Evolutionary conservation across 2,113 vertebrate species (phyloP).

Genomic region (Prochilodus magdalenae): DNA sequence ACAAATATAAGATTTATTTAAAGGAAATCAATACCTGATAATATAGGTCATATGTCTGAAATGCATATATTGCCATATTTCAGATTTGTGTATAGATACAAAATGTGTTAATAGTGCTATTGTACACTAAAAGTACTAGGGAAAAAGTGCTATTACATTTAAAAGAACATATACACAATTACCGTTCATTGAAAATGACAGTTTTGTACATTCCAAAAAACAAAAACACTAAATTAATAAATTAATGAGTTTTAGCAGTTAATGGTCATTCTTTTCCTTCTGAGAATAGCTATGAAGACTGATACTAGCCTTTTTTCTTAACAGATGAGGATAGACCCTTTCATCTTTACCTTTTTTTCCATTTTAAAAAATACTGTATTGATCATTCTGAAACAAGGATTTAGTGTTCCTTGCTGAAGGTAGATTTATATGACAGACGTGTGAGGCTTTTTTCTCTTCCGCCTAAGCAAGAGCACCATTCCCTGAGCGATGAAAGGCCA

Average conservation of each 20-base stretch:
- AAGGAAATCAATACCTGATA: too few relatives aligned
- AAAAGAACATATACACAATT: not conserved
- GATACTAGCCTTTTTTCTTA: not conserved
- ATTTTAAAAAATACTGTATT: slow-evolving; percentile 1
- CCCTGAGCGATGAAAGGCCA: slow-evolving; percentile 93
- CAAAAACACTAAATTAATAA: not conserved
- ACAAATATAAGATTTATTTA: too few relatives aligned
- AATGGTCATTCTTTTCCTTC: not conserved
- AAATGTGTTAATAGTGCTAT: not conserved
- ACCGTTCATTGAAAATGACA: not conserved
- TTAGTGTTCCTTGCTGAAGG: not conserved
- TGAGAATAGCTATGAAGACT: not conserved
- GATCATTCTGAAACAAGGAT: not conserved
- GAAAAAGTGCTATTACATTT: not conserved
- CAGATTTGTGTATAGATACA: too few relatives aligned
- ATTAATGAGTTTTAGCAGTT: not conserved
- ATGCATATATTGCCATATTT: too few relatives aligned
- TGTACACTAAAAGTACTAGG: too few relatives aligned
- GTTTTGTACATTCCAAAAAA: not conserved
- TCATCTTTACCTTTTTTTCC: not conserved
- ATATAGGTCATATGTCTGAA: too few relatives aligned
- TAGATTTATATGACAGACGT: slow-evolving; percentile 55
- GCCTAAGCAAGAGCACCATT: slow-evolving; percentile 79
- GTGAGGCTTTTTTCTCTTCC: slow-evolving; percentile 72
- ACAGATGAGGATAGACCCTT: not conserved